A percentile compares a stretch with the other conserved stretches of the same genome.
phyloP scores from a whole-genome alignment of 2,797 vertebrate genomes.

The Chelon labrosus region DNA sequence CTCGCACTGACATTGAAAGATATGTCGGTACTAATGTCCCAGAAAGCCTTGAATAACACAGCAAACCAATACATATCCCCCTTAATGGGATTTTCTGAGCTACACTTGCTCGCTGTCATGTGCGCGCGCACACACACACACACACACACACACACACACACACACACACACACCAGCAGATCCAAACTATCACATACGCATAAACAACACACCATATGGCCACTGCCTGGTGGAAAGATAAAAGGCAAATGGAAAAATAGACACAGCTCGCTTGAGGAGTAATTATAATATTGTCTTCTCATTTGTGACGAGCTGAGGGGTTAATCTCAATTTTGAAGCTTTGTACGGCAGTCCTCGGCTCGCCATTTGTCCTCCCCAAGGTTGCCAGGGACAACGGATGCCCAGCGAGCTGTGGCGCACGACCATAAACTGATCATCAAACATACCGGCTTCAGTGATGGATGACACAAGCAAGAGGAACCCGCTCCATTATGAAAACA shows the following conservation, averaged over 20 bases:
- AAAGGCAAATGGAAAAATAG: slow-evolving; percentile 67
- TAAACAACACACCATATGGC: slow-evolving; percentile 62
- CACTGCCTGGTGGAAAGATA: slow-evolving; percentile 51
- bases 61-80: slow-evolving; percentile 72
- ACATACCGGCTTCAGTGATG: slow-evolving; percentile 29
- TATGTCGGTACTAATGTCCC: slow-evolving; percentile 72
- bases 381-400: slow-evolving; percentile 47
- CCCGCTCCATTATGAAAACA: slow-evolving; percentile 20
- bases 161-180: slow-evolving; percentile 28
- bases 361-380: slow-evolving; percentile 60
- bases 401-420: slow-evolving; percentile 9
- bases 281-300: slow-evolving; percentile 70
- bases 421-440: slow-evolving; percentile 56
- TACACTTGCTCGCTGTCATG: slow-evolving; percentile 44
- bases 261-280: slow-evolving; percentile 61
- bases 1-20: slow-evolving; percentile 75
- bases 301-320: slow-evolving; percentile 65
- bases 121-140: slow-evolving; percentile 27
- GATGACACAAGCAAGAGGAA: slow-evolving; percentile 31
- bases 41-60: slow-evolving; percentile 77
- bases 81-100: slow-evolving; percentile 76
- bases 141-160: slow-evolving; percentile 20
- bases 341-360: slow-evolving; percentile 23
- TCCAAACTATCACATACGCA: slow-evolving; percentile 20
- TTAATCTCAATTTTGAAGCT: slow-evolving; percentile 69